These are phyloP conservation scores for Arctopsyche grandis DNA, from an alignment of 1,140 invertebrate species.

Conservation along the genomic window DNA sequence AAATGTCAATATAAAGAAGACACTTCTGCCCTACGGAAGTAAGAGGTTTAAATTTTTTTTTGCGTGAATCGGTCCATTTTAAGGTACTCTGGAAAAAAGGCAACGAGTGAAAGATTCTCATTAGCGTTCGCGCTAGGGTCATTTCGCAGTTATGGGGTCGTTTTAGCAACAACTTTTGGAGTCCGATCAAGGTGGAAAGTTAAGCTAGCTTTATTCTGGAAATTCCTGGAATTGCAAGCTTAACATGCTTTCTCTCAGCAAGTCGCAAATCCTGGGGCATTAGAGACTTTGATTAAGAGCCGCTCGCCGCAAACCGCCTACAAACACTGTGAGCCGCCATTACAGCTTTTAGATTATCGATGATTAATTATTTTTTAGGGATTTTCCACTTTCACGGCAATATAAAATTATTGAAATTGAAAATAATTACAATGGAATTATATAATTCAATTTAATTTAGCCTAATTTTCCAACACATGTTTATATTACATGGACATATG, in stretches of 20 bases:
- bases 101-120: conserved; percentile 2
- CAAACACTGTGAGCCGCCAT: background rate
- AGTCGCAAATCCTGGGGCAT: conserved; percentile 29
- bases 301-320: conserved; percentile 8
- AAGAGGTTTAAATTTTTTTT: background rate
- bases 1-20: background rate
- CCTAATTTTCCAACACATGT: no score
- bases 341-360: background rate
- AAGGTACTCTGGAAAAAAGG: background rate
- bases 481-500: no score
- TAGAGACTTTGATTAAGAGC: conserved; percentile 37
- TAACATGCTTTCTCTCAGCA: conserved; percentile 26
- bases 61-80: background rate
- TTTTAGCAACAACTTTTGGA: background rate
- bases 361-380: background rate
- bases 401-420: no score
- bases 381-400: no score
- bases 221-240: conserved; percentile 34
- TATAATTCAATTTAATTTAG: no score
- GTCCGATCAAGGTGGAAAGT: conserved; percentile 14
- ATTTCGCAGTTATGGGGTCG: conserved; percentile 1
- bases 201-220: conserved; percentile 26
- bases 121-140: conserved; percentile 8
- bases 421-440: no score
- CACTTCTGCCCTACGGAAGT: no score